Evolutionary conservation across 92 coral and sea anemone species (phyloP).

Genomic region (Porites divaricata): DNA sequence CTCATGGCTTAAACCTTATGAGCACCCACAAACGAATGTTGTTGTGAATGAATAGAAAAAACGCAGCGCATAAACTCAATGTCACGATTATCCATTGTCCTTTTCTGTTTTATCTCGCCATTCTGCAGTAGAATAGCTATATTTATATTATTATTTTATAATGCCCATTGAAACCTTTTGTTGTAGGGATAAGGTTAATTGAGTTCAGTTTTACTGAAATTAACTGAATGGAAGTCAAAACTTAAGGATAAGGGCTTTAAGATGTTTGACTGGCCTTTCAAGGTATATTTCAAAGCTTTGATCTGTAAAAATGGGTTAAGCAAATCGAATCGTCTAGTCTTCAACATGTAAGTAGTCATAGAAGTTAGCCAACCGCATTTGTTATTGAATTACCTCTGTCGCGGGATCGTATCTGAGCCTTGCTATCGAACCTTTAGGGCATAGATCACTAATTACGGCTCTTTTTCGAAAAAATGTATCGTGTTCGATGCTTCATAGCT

Average conservation of each 20-base stretch:
- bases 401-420: not conserved
- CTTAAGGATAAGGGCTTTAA: no score
- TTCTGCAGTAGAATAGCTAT: not conserved
- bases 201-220: not conserved
- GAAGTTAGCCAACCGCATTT: no score
- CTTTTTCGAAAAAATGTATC: not conserved
- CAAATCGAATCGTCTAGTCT: no score
- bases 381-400: not conserved
- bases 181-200: conserved; percentile 3
- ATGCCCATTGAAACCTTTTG: conserved; percentile 25
- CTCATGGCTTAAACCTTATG: no score
- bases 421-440: not conserved
- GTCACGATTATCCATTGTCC: not conserved
- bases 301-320: no score
- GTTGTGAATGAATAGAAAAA: no score
- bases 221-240: no score
- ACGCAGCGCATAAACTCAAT: no score
- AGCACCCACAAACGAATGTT: no score
- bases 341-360: no score
- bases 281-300: no score
- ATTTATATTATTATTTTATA: not conserved
- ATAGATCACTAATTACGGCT: not conserved
- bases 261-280: no score
- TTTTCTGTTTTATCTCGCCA: not conserved
- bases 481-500: not conserved